A percentile compares a stretch with the other conserved stretches of the same genome.
phyloP scores from a whole-genome alignment of 2,797 vertebrate species.

The Apogon talboti region DNA sequence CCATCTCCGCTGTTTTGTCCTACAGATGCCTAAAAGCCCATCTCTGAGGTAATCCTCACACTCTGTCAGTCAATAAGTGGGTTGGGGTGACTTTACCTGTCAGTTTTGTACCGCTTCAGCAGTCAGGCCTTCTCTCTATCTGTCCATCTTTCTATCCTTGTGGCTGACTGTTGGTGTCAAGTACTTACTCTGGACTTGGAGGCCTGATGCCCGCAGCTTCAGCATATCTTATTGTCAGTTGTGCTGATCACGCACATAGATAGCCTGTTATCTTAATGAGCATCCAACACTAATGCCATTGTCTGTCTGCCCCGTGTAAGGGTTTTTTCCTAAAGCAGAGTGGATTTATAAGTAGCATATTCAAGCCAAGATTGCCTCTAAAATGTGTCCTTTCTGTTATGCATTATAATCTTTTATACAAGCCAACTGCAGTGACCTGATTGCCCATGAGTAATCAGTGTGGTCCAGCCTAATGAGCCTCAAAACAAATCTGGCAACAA shows the following conservation, averaged over 20 bases:
- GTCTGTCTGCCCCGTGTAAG: conserved; percentile 65
- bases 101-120: conserved; percentile 45
- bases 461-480: conserved; percentile 53
- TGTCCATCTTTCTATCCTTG: conserved; percentile 52
- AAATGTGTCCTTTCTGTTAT: conserved; percentile 47
- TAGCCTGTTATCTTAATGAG: conserved; percentile 79
- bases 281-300: conserved; percentile 75
- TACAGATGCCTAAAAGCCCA: conserved; percentile 39
- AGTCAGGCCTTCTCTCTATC: conserved; percentile 50
- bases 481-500: conserved; percentile 61
- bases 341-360: conserved; percentile 59
- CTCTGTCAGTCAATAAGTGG: conserved; percentile 69
- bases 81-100: conserved; percentile 76
- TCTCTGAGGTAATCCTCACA: conserved; percentile 59
- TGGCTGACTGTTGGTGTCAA: conserved; percentile 68
- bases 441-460: conserved; percentile 56
- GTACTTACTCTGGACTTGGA: conserved; percentile 54
- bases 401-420: conserved; percentile 57
- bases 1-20: conserved; percentile 50
- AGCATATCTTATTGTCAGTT: conserved; percentile 72
- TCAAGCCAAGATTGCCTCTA: conserved; percentile 55
- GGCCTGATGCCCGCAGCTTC: conserved; percentile 62
- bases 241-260: conserved; percentile 65
- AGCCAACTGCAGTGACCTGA: conserved; percentile 56
- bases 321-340: conserved; percentile 62